Conservation (phyloP, 1,140 invertebrate genomes). For the Archivesica marissinica region DNA sequence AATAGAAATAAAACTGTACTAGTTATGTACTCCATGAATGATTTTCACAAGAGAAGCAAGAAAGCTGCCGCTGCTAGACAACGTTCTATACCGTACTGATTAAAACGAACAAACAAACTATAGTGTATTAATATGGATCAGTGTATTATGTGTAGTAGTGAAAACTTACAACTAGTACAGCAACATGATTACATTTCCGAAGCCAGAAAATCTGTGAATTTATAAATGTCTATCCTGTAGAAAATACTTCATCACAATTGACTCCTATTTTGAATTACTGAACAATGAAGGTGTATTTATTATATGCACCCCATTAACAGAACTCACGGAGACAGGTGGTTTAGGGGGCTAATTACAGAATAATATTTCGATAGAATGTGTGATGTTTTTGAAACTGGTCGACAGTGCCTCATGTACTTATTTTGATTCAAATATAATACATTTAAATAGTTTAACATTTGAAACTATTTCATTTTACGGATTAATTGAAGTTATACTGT, state of each 20-base stretch:
- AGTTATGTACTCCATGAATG: too few species aligned
- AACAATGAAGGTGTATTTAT: neutral
- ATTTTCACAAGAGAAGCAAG: too few species aligned
- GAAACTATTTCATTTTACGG: neutral
- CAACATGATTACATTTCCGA: neutral
- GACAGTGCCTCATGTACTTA: neutral
- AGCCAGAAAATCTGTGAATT: neutral
- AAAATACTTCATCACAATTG: neutral
- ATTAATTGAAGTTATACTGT: neutral
- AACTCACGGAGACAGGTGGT: neutral
- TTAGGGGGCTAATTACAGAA: neutral
- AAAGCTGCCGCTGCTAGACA: too few species aligned
- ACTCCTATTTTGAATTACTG: neutral
- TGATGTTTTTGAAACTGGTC: slow-evolving; percentile 17
- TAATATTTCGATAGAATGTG: neutral
- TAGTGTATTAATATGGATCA: too few species aligned
- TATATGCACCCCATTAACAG: neutral
- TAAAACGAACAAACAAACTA: too few species aligned
- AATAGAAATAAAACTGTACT: neutral
- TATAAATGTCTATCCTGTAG: neutral
- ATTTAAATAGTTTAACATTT: neutral
- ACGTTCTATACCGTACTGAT: too few species aligned
- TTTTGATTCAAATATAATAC: neutral
- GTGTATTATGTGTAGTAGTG: neutral
- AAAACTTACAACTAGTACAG: neutral